These are phyloP conservation scores for Geodia barretti DNA, from an alignment of 37 sponge, comb jelly and placozoan species.

Conservation along the genomic window DNA sequence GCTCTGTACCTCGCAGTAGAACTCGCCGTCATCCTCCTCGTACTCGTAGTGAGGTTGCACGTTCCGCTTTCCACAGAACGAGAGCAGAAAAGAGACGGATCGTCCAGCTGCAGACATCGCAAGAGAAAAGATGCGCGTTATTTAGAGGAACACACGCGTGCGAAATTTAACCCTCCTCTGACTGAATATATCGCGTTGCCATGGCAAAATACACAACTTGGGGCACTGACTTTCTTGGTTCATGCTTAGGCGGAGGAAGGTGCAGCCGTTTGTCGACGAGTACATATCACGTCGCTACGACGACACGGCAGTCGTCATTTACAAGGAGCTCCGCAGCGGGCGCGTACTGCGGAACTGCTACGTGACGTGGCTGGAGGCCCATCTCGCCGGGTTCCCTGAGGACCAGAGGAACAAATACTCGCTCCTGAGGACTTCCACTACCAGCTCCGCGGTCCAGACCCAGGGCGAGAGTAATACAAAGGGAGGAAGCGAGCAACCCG, in stretches of 20 bases:
- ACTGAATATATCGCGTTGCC: background rate
- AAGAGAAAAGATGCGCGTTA: background rate
- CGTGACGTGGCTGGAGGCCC: background rate
- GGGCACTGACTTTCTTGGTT: background rate
- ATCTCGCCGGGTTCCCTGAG: background rate
- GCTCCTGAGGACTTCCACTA: too few relatives aligned
- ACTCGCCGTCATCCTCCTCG: constrained; percentile 34
- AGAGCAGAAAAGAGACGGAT: constrained; percentile 45
- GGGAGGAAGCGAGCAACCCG: too few relatives aligned
- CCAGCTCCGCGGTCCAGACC: too few relatives aligned
- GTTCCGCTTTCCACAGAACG: constrained; percentile 60
- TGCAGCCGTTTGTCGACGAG: background rate
- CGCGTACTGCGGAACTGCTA: background rate
- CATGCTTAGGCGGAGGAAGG: background rate
- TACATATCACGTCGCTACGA: background rate
- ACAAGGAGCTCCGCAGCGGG: background rate
- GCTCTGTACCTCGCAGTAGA: constrained; percentile 72
- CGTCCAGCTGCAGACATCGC: background rate
- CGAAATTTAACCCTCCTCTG: background rate
- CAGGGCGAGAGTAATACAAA: too few relatives aligned
- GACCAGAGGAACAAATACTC: background rate
- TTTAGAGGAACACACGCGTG: background rate
- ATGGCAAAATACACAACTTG: background rate
- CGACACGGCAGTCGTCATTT: background rate
- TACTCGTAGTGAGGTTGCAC: constrained; percentile 44